These are phyloP conservation scores for Coendou prehensilis DNA, from an alignment of 2,797 vertebrate species.

Conservation along the genomic window DNA sequence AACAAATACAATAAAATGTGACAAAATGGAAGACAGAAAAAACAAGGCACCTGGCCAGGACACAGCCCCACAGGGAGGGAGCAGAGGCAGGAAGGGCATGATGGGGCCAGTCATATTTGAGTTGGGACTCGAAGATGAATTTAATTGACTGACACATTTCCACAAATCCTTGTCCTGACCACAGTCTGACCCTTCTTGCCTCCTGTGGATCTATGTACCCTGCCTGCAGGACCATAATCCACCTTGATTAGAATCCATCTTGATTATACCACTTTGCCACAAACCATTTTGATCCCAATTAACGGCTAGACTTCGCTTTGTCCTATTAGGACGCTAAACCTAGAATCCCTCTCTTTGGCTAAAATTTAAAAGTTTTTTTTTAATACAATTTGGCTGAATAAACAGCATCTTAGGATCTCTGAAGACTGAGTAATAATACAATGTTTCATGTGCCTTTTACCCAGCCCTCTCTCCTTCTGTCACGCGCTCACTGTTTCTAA, in stretches of 20 bases:
- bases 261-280: slow-evolving; percentile 71
- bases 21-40: not conserved
- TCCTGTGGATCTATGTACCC: slow-evolving; percentile 9
- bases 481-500: not conserved
- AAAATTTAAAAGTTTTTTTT: slow-evolving; percentile 32
- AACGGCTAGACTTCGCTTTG: slow-evolving; percentile 43
- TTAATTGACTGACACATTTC: slow-evolving; percentile 62
- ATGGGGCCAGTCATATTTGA: not conserved
- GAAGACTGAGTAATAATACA: not conserved
- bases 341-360: not conserved
- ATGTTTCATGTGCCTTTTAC: not conserved
- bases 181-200: slow-evolving; percentile 60
- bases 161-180: slow-evolving; percentile 57
- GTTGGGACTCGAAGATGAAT: slow-evolving; percentile 56
- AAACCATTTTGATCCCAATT: slow-evolving; percentile 64
- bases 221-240: slow-evolving; percentile 57
- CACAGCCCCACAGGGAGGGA: not conserved
- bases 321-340: slow-evolving; percentile 10
- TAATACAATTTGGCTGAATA: slow-evolving; percentile 22
- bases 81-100: not conserved
- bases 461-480: not conserved
- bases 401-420: not conserved
- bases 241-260: slow-evolving; percentile 77
- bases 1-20: slow-evolving; percentile 22
- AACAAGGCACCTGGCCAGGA: not conserved